phyloP scores from a whole-genome alignment of 2,888 invertebrate species.

The Campoplex nolae region DNA sequence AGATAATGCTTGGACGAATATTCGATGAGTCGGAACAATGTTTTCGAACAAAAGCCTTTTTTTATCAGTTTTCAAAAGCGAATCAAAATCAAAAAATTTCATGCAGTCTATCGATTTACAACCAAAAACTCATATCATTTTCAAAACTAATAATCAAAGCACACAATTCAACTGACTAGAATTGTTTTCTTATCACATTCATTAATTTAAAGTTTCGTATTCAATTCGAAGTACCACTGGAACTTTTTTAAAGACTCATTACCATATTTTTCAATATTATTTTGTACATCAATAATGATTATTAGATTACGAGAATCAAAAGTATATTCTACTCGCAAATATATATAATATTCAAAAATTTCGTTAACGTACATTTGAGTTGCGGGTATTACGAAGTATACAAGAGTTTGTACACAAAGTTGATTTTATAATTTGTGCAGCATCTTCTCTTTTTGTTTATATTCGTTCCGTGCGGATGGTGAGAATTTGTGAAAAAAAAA shows the following conservation, averaged over 20 bases:
- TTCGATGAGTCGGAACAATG: neutral
- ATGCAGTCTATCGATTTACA: too few species aligned
- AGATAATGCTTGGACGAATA: neutral
- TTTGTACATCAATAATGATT: too few species aligned
- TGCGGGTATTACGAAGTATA: neutral
- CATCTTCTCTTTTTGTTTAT: neutral
- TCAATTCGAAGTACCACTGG: too few species aligned
- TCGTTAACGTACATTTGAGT: too few species aligned
- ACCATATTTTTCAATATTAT: too few species aligned
- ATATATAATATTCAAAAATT: too few species aligned
- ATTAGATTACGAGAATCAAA: too few species aligned
- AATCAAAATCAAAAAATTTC: too few species aligned
- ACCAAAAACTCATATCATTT: neutral
- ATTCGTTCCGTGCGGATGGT: neutral
- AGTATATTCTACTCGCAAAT: too few species aligned
- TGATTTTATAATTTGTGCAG: neutral
- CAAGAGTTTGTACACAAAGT: neutral
- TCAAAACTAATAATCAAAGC: neutral
- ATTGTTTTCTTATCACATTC: neutral
- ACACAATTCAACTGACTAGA: neutral
- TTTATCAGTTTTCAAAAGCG: neutral
- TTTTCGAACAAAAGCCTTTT: neutral
- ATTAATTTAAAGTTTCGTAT: neutral
- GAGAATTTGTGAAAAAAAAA: constrained; percentile 21
- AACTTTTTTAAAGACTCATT: too few species aligned